Conservation (phyloP, 2,888 invertebrate species). For the Ashinkailepas kermadecensis region DNA sequence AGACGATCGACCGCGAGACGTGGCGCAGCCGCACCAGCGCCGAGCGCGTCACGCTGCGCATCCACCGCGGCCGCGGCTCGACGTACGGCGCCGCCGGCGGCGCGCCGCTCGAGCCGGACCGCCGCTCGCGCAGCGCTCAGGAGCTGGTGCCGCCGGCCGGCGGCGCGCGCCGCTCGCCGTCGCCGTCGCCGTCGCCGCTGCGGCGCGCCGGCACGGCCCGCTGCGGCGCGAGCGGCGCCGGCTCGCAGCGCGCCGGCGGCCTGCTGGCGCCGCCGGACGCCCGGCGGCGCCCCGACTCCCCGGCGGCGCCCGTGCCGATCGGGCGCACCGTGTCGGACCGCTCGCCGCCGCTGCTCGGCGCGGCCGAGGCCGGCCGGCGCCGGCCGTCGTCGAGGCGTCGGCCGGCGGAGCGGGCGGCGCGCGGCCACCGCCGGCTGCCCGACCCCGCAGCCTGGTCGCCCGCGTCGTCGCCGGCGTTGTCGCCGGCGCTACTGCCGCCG, state of each 20-base stretch:
- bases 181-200: slow-evolving; percentile 18
- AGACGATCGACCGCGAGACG: slow-evolving; percentile 53
- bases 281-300: slow-evolving; percentile 5
- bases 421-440: slow-evolving; percentile 94
- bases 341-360: background rate
- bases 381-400: slow-evolving; percentile 47
- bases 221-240: background rate
- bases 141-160: background rate
- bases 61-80: slow-evolving; percentile 63
- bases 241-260: slow-evolving; percentile 23
- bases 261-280: slow-evolving; percentile 26
- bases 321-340: slow-evolving; percentile 18
- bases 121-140: slow-evolving; percentile 27
- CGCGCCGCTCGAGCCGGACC: slow-evolving; percentile 40
- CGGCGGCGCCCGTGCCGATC: slow-evolving; percentile 8
- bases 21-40: slow-evolving; percentile 53
- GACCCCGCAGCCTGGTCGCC: slow-evolving; percentile 62
- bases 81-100: slow-evolving; percentile 32
- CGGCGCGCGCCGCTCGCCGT: background rate
- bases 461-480: slow-evolving; percentile 98
- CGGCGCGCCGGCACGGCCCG: slow-evolving; percentile 25
- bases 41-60: slow-evolving; percentile 77
- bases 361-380: slow-evolving; percentile 24
- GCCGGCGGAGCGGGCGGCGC: slow-evolving; percentile 77
- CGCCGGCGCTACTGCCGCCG: slow-evolving; percentile 53